Conservation (phyloP, 2,113 vertebrate species). For the Alces alces region DNA sequence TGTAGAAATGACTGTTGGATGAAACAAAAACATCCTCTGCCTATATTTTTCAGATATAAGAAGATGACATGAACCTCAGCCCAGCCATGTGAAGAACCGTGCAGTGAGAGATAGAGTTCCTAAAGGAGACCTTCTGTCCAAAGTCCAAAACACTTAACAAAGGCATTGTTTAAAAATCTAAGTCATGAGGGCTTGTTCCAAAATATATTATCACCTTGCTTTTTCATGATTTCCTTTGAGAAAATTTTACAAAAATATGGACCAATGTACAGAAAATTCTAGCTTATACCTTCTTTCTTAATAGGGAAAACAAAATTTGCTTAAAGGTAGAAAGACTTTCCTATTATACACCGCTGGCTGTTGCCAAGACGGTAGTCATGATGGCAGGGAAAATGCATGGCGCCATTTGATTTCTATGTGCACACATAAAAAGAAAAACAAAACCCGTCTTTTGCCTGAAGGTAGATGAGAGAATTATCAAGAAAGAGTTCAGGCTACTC, state of each 20-base stretch:
- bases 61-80: not conserved
- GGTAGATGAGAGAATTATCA: not conserved
- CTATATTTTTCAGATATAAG: not conserved
- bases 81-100: not conserved
- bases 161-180: not conserved
- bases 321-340: not conserved
- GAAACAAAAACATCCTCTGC: not conserved
- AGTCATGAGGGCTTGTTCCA: not conserved
- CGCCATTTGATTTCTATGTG: not conserved
- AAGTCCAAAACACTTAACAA: not conserved
- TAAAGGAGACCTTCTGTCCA: not conserved
- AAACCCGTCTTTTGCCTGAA: not conserved
- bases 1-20: not conserved
- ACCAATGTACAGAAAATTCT: not conserved
- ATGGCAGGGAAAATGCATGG: not conserved
- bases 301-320: not conserved
- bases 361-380: not conserved
- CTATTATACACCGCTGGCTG: rapidly evolving
- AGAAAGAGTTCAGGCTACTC: not conserved
- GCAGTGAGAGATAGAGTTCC: not conserved
- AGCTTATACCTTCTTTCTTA: not conserved
- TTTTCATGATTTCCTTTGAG: not conserved
- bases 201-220: not conserved
- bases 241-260: not conserved
- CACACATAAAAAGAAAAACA: not conserved